Conservation (phyloP, 2,888 invertebrate species). For the Parapristionchus giblindavisi region DNA sequence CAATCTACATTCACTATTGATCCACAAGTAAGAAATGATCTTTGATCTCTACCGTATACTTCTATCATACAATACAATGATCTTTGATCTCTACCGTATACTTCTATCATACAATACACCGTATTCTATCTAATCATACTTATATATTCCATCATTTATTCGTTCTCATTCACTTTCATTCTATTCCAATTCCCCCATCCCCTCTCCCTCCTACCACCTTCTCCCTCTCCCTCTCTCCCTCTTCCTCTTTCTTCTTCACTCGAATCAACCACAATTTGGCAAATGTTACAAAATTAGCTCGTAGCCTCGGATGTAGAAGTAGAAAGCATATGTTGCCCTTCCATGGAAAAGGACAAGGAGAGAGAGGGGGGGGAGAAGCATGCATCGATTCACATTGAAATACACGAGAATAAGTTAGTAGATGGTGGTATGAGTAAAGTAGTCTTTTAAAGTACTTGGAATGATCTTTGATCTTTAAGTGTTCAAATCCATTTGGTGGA, state of each 20-base stretch:
- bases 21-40: no score
- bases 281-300: constrained; percentile 24
- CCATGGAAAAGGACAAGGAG: neutral
- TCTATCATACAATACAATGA: no score
- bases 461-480: no score
- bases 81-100: no score
- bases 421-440: neutral
- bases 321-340: no score
- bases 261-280: constrained; percentile 12
- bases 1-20: constrained; percentile 30
- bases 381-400: neutral
- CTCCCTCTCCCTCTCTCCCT: neutral
- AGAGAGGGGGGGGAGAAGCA: neutral
- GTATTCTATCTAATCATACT: neutral
- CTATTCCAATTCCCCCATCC: constrained; percentile 13
- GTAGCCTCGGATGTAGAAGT: neutral
- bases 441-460: no score
- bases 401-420: neutral
- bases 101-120: neutral
- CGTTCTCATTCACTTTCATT: neutral
- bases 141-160: neutral
- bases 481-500: no score
- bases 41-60: no score
- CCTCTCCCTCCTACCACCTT: no score
- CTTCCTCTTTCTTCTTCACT: constrained; percentile 7